A percentile compares a stretch with the other conserved stretches of the same genome.
Conservation (phyloP, 2,113 vertebrate genomes). For the Epinephelus moara region DNA sequence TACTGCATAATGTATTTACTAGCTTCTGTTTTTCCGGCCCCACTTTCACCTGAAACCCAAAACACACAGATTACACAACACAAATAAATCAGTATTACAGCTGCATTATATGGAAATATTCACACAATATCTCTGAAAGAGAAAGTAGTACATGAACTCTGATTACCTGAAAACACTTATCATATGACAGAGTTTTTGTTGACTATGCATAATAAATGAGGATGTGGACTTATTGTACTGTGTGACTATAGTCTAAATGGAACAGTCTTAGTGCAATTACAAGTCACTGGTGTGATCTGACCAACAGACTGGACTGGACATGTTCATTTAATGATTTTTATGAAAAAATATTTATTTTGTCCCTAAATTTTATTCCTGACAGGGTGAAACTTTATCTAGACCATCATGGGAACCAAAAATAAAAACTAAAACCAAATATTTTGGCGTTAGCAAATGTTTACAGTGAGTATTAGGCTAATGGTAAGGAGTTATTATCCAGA, state of each 20-base stretch:
- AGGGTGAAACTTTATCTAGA: no score
- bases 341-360: no score
- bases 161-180: not conserved
- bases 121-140: no score
- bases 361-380: not conserved
- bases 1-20: conserved; percentile 98
- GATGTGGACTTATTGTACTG: not conserved
- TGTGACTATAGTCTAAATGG: not conserved
- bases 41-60: conserved; percentile 89
- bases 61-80: not conserved
- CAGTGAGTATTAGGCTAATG: no score
- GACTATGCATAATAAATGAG: not conserved
- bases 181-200: not conserved
- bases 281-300: not conserved
- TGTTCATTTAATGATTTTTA: no score
- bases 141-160: not conserved
- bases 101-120: not conserved
- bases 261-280: not conserved
- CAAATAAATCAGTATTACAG: not conserved
- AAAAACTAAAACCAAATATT: no score
- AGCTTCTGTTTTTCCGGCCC: conserved; percentile 95
- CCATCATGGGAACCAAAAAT: no score
- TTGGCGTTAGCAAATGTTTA: no score
- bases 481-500: no score
- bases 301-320: not conserved